Percentiles rank a stretch among this genome's conserved stretches.
phyloP scores from a whole-genome alignment of 2,797 vertebrate genomes.

The Sebastes nivosus region DNA sequence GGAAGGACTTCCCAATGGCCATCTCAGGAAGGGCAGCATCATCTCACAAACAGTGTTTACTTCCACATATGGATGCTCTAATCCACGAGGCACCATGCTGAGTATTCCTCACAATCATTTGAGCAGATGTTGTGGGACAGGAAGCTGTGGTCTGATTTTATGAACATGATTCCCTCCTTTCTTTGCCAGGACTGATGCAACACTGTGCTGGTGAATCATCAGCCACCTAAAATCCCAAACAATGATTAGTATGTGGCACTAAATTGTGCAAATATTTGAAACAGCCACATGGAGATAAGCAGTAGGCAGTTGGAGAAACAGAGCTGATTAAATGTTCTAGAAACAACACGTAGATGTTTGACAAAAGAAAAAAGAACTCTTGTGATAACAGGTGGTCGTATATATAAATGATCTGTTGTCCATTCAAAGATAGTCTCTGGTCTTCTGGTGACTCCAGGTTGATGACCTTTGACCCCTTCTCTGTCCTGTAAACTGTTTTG shows the following conservation, averaged over 20 bases:
- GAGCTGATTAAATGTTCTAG: not conserved
- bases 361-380: not conserved
- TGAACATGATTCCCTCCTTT: constrained; percentile 33
- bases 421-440: not conserved
- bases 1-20: constrained; percentile 17
- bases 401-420: not conserved
- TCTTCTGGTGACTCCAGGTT: not conserved
- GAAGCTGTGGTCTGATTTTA: constrained; percentile 60
- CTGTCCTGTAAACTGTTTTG: not conserved
- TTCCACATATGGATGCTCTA: constrained; percentile 57
- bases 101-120: constrained; percentile 57
- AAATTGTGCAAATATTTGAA: constrained; percentile 62
- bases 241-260: constrained; percentile 6
- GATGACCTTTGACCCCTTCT: not conserved
- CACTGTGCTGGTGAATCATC: constrained; percentile 38
- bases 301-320: not conserved
- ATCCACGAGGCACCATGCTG: constrained; percentile 34
- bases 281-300: not conserved
- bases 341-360: not conserved
- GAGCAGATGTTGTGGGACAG: constrained; percentile 73
- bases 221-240: constrained; percentile 34
- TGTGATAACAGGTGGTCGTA: not conserved
- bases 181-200: constrained; percentile 35
- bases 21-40: constrained; percentile 34
- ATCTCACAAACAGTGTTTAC: constrained; percentile 58